These are phyloP conservation scores for Melolontha melolontha DNA, from an alignment of 2,888 invertebrate genomes.

Conservation along the genomic window DNA sequence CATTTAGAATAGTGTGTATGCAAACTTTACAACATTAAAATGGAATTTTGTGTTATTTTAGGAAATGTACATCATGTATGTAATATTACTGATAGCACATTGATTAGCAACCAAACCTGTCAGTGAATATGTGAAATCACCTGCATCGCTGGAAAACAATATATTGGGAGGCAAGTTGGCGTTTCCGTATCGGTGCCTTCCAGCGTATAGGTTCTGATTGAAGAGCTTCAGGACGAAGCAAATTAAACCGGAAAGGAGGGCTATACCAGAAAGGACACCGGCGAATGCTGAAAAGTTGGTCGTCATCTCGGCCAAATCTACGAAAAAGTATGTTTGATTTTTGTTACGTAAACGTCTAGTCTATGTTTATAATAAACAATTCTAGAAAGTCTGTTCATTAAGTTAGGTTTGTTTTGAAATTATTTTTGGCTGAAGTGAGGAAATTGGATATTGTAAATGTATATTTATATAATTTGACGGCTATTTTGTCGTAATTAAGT, in stretches of 20 bases:
- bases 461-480: too few relatives aligned
- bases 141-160: constrained; percentile 87
- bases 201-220: constrained; percentile 73
- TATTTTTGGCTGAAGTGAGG: too few relatives aligned
- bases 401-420: too few relatives aligned
- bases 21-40: neutral
- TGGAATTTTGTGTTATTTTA: neutral
- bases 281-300: constrained; percentile 87
- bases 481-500: too few relatives aligned
- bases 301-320: constrained; percentile 85
- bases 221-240: constrained; percentile 91
- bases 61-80: neutral
- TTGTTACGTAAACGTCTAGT: too few relatives aligned
- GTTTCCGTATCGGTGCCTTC: constrained; percentile 82
- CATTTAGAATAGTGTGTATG: too few relatives aligned
- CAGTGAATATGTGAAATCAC: constrained; percentile 65
- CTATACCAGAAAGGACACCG: constrained; percentile 87
- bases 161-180: constrained; percentile 87
- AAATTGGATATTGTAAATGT: too few relatives aligned
- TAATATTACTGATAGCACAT: constrained; percentile 23
- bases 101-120: constrained; percentile 40
- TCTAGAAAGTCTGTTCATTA: too few relatives aligned
- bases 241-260: constrained; percentile 86
- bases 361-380: too few relatives aligned
- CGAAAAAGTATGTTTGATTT: constrained; percentile 47